Evolutionary conservation across 2,888 invertebrate genomes (phyloP), one percentile per base, ranked within the genome.

Genomic region (Achlya flavicornis): DNA sequence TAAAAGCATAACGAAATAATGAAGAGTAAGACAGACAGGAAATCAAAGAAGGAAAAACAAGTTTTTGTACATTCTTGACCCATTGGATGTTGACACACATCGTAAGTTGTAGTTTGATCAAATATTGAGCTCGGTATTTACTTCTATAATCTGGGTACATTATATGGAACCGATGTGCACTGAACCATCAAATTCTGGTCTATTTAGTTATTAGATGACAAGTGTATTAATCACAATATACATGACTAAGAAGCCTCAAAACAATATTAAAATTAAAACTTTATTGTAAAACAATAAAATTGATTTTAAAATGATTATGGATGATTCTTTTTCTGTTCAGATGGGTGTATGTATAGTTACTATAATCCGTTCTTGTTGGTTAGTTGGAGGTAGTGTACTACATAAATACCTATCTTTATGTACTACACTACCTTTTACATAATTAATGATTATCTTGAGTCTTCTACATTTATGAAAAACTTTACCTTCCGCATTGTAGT

Each of bases 51-150:
- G 73, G 76, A 67, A 67, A 76, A 84, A 85, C 85, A 81, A 68
- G 84, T 84, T 84, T 80, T 67, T 68, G 71, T 74, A 68, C 77
- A 78, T 78, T 80, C 77, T 71, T 66, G 73, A 66, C 72, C 70
- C 77, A 72, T 78, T 78, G 75, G 75, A 68, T 75, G 78, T 77
- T 84, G 82, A 83, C 85, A 84, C 72, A 85, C 73, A 75, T 75
- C 64, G 66, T 63, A 48, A 46, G 32, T 19, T 58, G 62, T 38
- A 63, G 66, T 64, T 62, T 61, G 35, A 60, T 64, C 63, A 67
- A 69, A 67, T 63, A 61, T 61, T 62, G 26, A 38, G 16, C 38
- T 35, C 11, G 19, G 7, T 53, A 53, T 59, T 33, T 58, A 35
- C 32, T n/a, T 38, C 14, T 14, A 16, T 38, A n/a, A 38, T 59